Evolutionary conservation across 2,797 vertebrate species (phyloP).

Genomic region (Sebastes nivosus): DNA sequence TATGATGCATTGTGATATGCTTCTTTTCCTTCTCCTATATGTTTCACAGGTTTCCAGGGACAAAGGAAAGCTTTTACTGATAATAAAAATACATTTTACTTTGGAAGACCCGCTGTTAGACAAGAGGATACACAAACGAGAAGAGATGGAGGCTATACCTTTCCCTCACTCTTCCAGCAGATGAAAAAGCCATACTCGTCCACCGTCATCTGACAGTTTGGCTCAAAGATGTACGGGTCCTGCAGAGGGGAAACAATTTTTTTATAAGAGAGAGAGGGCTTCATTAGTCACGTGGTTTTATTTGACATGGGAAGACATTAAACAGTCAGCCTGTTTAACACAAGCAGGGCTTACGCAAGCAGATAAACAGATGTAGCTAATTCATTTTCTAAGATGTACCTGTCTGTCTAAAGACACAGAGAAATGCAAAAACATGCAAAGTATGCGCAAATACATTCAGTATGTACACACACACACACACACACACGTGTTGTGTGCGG

Average conservation of each 20-base stretch:
- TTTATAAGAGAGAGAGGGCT: neutral
- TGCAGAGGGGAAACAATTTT: slow-evolving; percentile 63
- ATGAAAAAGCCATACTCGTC: slow-evolving; percentile 98
- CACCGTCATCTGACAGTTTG: slow-evolving; percentile 93
- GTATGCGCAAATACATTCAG: neutral
- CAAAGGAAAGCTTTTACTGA: neutral
- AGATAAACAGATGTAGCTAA: slow-evolving; percentile 34
- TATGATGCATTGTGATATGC: neutral
- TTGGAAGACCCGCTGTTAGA: neutral
- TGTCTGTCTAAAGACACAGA: neutral
- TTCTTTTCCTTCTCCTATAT: no score
- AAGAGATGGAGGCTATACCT: slow-evolving; percentile 80
- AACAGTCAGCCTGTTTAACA: slow-evolving; percentile 16
- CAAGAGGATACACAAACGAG: neutral
- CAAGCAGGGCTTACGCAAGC: slow-evolving; percentile 19
- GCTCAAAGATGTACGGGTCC: slow-evolving; percentile 96
- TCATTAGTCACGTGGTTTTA: slow-evolving; percentile 45
- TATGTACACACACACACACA: no score
- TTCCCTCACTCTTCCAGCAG: slow-evolving; percentile 97
- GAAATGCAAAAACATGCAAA: neutral
- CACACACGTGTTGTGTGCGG: neutral
- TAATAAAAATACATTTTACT: neutral
- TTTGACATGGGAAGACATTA: slow-evolving; percentile 47
- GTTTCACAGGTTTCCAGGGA: neutral
- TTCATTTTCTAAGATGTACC: slow-evolving; percentile 31